phyloP scores from a whole-genome alignment of 2,113 vertebrate genomes.

The Paraplagusia blochii region DNA sequence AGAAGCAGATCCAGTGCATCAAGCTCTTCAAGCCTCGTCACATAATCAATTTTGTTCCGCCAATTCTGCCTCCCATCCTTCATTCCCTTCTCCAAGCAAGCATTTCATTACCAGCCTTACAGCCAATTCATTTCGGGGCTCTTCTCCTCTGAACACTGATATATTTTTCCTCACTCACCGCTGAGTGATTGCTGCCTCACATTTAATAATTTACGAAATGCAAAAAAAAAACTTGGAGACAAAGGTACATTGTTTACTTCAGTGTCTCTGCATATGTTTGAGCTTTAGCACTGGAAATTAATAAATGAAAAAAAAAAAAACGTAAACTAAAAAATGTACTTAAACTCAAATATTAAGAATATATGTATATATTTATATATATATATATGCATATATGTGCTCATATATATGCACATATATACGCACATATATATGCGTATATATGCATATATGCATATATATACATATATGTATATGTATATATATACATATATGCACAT shows the following conservation, averaged over 20 bases:
- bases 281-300: not conserved
- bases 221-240: constrained; percentile 19
- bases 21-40: constrained; percentile 14
- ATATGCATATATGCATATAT: too few species aligned
- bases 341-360: not conserved
- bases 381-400: too few species aligned
- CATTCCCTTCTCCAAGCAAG: constrained; percentile 22
- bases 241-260: constrained; percentile 17
- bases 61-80: constrained; percentile 19
- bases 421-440: too few species aligned
- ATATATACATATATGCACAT: too few species aligned
- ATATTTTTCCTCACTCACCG: constrained; percentile 28
- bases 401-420: too few species aligned
- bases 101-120: constrained; percentile 36
- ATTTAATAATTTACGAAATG: constrained; percentile 48
- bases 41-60: constrained; percentile 30
- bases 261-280: not conserved
- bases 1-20: constrained; percentile 18
- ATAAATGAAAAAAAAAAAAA: too few species aligned
- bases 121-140: constrained; percentile 16
- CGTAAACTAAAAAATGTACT: not conserved
- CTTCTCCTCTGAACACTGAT: constrained; percentile 17
- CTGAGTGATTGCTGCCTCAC: constrained; percentile 39
- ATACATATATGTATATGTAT: too few species aligned
- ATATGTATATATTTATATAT: too few species aligned